These are phyloP conservation scores for Gryllus longicercus DNA, from an alignment of 2,888 invertebrate species.

Conservation along the genomic window DNA sequence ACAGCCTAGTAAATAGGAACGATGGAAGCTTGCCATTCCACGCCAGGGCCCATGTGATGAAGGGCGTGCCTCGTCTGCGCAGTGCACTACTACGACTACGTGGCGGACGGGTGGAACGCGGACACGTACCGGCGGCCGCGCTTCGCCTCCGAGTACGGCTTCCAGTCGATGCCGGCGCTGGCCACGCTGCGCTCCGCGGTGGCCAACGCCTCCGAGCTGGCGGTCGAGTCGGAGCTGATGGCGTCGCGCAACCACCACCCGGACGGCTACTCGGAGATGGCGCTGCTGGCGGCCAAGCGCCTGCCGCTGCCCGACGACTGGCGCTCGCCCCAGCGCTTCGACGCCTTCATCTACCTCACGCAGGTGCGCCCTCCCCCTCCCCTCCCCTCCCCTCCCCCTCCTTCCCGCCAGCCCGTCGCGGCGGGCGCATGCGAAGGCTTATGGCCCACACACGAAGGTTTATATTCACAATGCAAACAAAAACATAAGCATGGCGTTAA, in stretches of 20 bases:
- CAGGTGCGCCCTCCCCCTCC: constrained; percentile 58
- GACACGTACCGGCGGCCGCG: constrained; percentile 74
- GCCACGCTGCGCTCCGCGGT: constrained; percentile 60
- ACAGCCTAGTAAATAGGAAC: too few species aligned
- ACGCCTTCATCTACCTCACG: constrained; percentile 74
- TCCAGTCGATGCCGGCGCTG: constrained; percentile 81
- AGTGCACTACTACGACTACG: constrained; percentile 89
- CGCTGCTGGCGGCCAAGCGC: constrained; percentile 59
- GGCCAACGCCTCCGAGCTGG: constrained; percentile 50
- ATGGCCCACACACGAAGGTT: too few species aligned
- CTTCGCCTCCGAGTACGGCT: constrained; percentile 94
- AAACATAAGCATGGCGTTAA: too few species aligned
- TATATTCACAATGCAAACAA: too few species aligned
- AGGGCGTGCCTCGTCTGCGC: constrained; percentile 39
- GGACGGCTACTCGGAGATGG: constrained; percentile 63
- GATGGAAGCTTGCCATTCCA: too few species aligned
- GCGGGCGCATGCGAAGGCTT: too few species aligned
- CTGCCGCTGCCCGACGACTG: constrained; percentile 56
- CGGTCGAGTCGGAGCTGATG: constrained; percentile 58
- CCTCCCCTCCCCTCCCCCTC: too few species aligned
- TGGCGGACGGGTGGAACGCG: constrained; percentile 75
- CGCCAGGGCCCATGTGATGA: too few species aligned
- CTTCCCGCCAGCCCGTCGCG: too few species aligned
- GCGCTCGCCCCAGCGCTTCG: constrained; percentile 50
- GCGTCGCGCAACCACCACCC: constrained; percentile 84